Evolutionary conservation across 2,888 invertebrate genomes (phyloP), one percentile per base, ranked within the genome.

Genomic region (Galeopsomyia nigrocyanea): DNA sequence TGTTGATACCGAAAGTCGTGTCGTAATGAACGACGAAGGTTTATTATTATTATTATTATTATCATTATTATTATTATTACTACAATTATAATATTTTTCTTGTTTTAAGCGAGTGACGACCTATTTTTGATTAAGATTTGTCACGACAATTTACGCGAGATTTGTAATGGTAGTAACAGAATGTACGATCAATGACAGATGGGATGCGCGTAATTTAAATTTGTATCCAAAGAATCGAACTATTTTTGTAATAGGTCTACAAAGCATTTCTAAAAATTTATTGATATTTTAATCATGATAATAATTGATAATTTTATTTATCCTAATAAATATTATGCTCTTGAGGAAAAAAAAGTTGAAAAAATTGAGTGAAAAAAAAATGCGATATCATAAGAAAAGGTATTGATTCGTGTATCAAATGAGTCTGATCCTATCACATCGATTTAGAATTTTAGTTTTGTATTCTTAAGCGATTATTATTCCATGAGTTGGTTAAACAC

Each of bases 81-180:
- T 65, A 73, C 63, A 62, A 66, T 70, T 73, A 65, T 60, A 53
- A 53, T 10, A 58, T 53, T 74, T 68, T 75, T 66, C 51, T 75
- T 73, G 60, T 75, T 77, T 78, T 77, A 77, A 76, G 75, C 56
- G 74, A 77, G 76, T 76, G 77, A 78, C 74, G 74, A 74, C 58
- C 67, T 72, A 70, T 63, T 71, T 74, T 58, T 69, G 71, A 73
- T 71, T 71, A 55, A 71, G 47, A 16, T 66, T 57, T 58, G 49
- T 60, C 49, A 16, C 56, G 60, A 67, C 57, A 47, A 39, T 39
- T 39, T 39, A 39, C 39, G 31, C 47, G 17, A 63, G 53, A 67
- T 63, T 56, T 70, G 60, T 63, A 39, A 39, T 5, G 31, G 7
- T 1, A 13, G 39, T 39, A 39, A 39, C 7, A 39, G 39, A 39